These are phyloP conservation scores for Etheostoma spectabile DNA, from an alignment of 2,113 vertebrate genomes.

Conservation along the genomic window DNA sequence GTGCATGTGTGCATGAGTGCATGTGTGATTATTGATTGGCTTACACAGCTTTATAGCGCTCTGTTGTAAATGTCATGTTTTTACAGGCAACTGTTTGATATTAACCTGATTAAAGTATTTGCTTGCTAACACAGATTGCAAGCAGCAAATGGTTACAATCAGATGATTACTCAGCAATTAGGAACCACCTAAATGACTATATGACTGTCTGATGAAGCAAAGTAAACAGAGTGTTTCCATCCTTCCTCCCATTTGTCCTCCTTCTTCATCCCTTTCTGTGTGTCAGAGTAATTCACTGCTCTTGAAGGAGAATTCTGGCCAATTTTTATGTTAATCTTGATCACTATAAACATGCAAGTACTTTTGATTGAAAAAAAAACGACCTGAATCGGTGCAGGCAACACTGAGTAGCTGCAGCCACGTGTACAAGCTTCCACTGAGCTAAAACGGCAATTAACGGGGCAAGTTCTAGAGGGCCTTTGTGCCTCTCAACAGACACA, in stretches of 20 bases:
- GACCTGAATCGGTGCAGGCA: too few species aligned
- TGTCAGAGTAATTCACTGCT: slow-evolving; percentile 36
- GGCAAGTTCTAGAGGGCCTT: too few species aligned
- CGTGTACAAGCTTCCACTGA: too few species aligned
- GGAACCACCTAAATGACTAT: slow-evolving; percentile 77
- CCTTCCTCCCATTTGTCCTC: not conserved
- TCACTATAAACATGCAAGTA: too few species aligned
- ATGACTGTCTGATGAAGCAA: slow-evolving; percentile 72
- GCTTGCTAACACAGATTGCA: slow-evolving; percentile 79
- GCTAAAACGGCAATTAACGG: too few species aligned
- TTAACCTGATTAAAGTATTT: slow-evolving; percentile 89
- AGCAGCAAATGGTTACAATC: slow-evolving; percentile 75
- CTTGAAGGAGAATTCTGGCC: not conserved
- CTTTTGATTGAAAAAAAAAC: too few species aligned
- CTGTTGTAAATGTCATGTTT: slow-evolving; percentile 87
- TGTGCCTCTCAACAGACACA: too few species aligned
- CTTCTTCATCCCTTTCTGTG: slow-evolving; percentile 29
- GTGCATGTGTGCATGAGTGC: slow-evolving; percentile 24
- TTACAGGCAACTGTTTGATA: slow-evolving; percentile 86
- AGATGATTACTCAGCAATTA: slow-evolving; percentile 85
- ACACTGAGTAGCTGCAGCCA: too few species aligned
- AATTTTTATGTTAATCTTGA: too few species aligned
- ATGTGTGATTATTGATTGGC: slow-evolving; percentile 83
- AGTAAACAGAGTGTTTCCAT: slow-evolving; percentile 72
- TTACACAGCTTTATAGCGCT: slow-evolving; percentile 85